Percentiles rank a stretch among this genome's conserved stretches.
Conservation (phyloP, 2,797 vertebrate species). For the Threskiornis aethiopicus region DNA sequence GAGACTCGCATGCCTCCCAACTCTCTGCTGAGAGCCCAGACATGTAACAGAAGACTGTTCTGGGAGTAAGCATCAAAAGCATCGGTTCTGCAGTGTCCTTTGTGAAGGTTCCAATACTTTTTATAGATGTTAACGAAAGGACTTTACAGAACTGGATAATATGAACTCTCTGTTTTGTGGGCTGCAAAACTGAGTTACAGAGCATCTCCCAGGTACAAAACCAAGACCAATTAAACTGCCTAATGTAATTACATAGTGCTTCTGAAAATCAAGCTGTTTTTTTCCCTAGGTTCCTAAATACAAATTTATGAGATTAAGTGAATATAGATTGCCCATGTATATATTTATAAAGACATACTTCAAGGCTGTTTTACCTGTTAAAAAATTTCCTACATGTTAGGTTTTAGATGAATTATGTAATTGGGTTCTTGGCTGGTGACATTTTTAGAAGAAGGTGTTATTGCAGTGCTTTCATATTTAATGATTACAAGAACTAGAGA, state of each 20-base stretch:
- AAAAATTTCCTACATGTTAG: neutral
- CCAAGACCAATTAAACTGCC: neutral
- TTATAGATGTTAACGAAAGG: neutral
- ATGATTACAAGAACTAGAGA: neutral
- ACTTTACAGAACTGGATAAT: neutral
- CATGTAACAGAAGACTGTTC: neutral
- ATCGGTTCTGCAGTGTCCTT: neutral
- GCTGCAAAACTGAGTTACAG: neutral
- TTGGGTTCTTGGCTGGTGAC: neutral
- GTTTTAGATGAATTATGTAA: neutral
- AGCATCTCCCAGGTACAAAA: slow-evolving; percentile 15
- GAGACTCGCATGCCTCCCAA: accelerated
- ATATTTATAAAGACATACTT: neutral
- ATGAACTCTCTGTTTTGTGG: neutral
- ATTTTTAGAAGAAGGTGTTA: neutral
- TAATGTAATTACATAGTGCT: neutral
- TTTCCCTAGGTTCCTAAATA: neutral
- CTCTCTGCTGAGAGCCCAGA: neutral
- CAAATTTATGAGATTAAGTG: neutral
- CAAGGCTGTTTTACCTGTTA: neutral
- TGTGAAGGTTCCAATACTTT: neutral
- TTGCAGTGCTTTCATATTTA: neutral
- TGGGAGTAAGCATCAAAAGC: neutral
- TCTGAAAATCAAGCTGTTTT: neutral
- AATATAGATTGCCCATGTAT: neutral